Evolutionary conservation across 2,888 invertebrate species (phyloP), one percentile per base, ranked within the genome.

Genomic region (Dilophus febrilis): DNA sequence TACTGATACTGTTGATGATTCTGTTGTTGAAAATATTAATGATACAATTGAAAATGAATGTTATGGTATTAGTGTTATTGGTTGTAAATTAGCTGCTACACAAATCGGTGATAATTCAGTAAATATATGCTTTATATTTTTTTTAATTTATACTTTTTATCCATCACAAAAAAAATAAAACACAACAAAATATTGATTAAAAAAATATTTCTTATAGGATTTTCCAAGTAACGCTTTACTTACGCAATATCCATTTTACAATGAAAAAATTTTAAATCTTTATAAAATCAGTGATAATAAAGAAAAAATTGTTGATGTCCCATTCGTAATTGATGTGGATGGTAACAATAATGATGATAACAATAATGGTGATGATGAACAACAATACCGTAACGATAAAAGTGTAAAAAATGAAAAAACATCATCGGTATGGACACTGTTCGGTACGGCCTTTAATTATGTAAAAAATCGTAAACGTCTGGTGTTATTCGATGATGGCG

Each of bases 31-130:
- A 38, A 47, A 50, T 2, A 53, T 54, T 40, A 49, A 47, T 1
- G 51, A 53, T 35, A 44, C 46, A 40, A 38, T 41, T 41, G 12
- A 41, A 2, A 37, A 45, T 45, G 49, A 54, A 4, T 51, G 59
- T 29, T 57, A 61, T 51, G 58, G 58, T 10, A 58, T 63, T 0
- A 56, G 58, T 35, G 58, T 63, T 11, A 58, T 63, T 17, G 61
- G 62, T 47, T 60, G 62, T 43, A 59, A 59, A 22, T 59, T 61
- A 57, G 58, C 63, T 12, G 57, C 60, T 3, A 44, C 58, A 26
- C 55, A 54, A 33, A 59, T 54, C 18, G 53, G 57, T 19, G 58
- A 60, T 17, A 57, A 59, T 38, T 56, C 58, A 50, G 60, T 61
- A 44, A 49, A 52, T 49, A 19, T 13, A 5, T n/a, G n/a, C n/a